Evolutionary conservation across 2,797 vertebrate genomes (phyloP), one percentile per base, ranked within the genome.

Genomic region (Thalassophryne amazonica): DNA sequence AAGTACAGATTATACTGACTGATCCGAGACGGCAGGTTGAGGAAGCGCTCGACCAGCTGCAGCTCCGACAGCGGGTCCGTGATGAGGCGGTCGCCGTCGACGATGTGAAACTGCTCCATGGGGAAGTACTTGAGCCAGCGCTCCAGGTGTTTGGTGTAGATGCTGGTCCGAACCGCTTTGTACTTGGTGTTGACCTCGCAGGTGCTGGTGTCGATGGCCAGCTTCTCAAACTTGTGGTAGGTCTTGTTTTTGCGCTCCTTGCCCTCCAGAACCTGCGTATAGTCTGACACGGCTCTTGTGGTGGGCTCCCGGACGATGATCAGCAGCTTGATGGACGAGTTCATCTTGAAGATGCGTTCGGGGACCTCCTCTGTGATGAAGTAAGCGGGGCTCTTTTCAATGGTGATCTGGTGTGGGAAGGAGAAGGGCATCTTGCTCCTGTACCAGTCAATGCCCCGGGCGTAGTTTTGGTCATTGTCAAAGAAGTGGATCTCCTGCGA

Each of bases 401-500:
- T 96, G 45, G 95, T 98, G 80, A 96, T 97, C 88, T 98, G 96
- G 80, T 95, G 89, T 49, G 93, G 93, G 80, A 96, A 94, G 58
- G 96, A 98, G 80, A 95, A 95, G 61, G 95, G 96, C 96, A 98
- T 98, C 88, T 97, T 96, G 75, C 92, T 93, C 42, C 94, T 76
- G 79, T 98, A 98, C 96, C 96, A 98, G 71, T 95, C 93, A 37
- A 94, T 93, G 40, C 96, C 95, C 46, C 91, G 92, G 48, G 91
- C 95, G 25, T 97, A 98, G 81, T 97, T 97, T 74, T 93, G 91
- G 33, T 97, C 94, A 6, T 95, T 97, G 87, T 98, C 95, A 50
- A 98, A 98, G 87, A 96, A 98, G 79, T 98, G 96, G 61, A 98
- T 93, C 87, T 98, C 96, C 91, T 98, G 94, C 38, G 95, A 96